Percentiles rank a stretch among this genome's conserved stretches.
phyloP scores from a whole-genome alignment of 2,113 vertebrate species.

The Halcyon malimbica region DNA sequence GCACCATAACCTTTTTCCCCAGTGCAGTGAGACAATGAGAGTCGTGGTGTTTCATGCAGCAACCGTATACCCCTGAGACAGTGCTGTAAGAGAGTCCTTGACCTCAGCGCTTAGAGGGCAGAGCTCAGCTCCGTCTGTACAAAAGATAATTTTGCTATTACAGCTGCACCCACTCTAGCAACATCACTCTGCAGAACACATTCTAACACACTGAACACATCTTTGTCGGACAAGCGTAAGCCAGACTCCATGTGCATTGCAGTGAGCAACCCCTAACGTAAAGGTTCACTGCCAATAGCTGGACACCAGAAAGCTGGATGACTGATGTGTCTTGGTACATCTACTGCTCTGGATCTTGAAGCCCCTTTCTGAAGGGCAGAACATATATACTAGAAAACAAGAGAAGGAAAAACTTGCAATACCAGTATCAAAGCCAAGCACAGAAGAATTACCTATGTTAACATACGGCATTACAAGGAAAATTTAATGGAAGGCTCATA shows the following conservation, averaged over 20 bases:
- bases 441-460: rapidly evolving
- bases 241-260: rapidly evolving
- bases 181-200: rapidly evolving
- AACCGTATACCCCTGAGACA: neutral
- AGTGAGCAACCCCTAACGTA: rapidly evolving
- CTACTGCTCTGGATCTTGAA: neutral
- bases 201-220: neutral
- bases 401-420: rapidly evolving
- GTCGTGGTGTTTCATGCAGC: neutral
- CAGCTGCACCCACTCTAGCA: neutral
- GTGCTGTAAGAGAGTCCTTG: neutral
- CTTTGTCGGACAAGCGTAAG: rapidly evolving
- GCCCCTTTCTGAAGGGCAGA: neutral
- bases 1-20: neutral
- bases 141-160: rapidly evolving
- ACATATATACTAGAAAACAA: too few relatives aligned
- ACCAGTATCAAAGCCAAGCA: neutral
- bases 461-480: rapidly evolving
- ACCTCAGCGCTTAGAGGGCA: neutral
- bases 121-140: neutral
- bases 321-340: neutral
- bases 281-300: neutral
- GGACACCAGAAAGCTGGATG: neutral
- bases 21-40: neutral
- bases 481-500: neutral